These are phyloP conservation scores for Psix sp. DNA, from an alignment of 1,140 invertebrate species.

Conservation along the genomic window DNA sequence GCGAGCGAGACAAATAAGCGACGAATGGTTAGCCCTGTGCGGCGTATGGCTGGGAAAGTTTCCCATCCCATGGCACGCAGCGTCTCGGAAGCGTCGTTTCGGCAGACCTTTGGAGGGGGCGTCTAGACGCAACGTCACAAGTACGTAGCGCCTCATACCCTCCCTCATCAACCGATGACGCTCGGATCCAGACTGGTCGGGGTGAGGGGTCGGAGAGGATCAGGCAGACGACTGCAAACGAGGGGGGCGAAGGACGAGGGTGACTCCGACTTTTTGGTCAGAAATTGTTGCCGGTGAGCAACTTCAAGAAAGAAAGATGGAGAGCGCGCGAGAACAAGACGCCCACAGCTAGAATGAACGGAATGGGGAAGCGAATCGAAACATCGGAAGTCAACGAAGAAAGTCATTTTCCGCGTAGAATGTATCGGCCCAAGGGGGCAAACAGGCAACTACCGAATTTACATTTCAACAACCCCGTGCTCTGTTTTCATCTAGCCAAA, in stretches of 20 bases:
- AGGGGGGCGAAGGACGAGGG: slow-evolving; percentile 61
- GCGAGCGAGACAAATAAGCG: slow-evolving; percentile 5
- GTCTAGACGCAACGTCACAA: slow-evolving; percentile 77
- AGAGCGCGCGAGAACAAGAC: slow-evolving; percentile 39
- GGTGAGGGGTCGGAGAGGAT: slow-evolving; percentile 49
- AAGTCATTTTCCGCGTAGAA: slow-evolving; percentile 43
- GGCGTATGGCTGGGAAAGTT: slow-evolving; percentile 44
- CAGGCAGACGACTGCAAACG: slow-evolving; percentile 46
- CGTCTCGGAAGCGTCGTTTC: slow-evolving; percentile 67
- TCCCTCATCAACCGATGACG: slow-evolving; percentile 66
- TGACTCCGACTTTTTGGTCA: slow-evolving; percentile 73
- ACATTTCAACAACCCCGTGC: too few species aligned
- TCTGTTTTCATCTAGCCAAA: too few species aligned
- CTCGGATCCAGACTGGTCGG: slow-evolving; percentile 69
- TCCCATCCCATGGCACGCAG: slow-evolving; percentile 41
- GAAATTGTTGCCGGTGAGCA: slow-evolving; percentile 70
- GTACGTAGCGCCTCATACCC: slow-evolving; percentile 70
- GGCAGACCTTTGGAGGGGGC: slow-evolving; percentile 72
- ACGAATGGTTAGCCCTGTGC: slow-evolving; percentile 26
- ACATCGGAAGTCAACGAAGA: slow-evolving; percentile 46
- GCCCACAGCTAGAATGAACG: slow-evolving; percentile 43
- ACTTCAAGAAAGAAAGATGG: slow-evolving; percentile 53
- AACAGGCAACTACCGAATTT: too few species aligned
- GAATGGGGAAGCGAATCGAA: slow-evolving; percentile 56
- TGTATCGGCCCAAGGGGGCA: slow-evolving; percentile 22